These are phyloP conservation scores for Odontesthes bonariensis DNA, from an alignment of 2,113 vertebrate species.

Conservation along the genomic window DNA sequence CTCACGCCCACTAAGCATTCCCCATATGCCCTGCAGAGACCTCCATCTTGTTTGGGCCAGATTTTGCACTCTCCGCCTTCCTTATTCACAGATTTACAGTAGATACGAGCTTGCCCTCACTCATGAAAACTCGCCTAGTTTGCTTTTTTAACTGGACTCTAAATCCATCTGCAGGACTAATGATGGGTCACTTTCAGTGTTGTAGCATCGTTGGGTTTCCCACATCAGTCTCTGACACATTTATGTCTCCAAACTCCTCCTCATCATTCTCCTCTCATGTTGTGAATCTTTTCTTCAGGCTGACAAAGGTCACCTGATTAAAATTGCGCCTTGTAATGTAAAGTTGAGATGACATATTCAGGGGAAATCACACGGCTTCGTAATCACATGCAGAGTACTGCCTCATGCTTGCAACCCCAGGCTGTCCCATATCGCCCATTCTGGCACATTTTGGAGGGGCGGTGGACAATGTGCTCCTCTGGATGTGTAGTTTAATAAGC, in stretches of 20 bases:
- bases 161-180: constrained; percentile 58
- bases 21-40: constrained; percentile 26
- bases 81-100: background rate
- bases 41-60: constrained; percentile 1
- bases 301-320: constrained; percentile 66
- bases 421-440: constrained; percentile 29
- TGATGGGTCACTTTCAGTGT: constrained; percentile 50
- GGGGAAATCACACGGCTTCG: constrained; percentile 43
- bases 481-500: background rate
- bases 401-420: constrained; percentile 12
- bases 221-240: constrained; percentile 53
- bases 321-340: constrained; percentile 47
- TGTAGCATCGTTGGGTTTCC: constrained; percentile 36
- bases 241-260: constrained; percentile 53
- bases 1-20: background rate
- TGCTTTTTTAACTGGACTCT: constrained; percentile 37
- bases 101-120: background rate
- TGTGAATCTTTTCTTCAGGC: constrained; percentile 42
- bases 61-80: background rate
- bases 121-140: constrained; percentile 34
- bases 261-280: constrained; percentile 34
- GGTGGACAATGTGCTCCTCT: constrained; percentile 1
- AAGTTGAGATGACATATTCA: constrained; percentile 37
- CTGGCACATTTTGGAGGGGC: background rate
- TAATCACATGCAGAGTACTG: background rate